Conservation (phyloP, 2,888 invertebrate genomes). For the Periphyllus acericola region DNA sequence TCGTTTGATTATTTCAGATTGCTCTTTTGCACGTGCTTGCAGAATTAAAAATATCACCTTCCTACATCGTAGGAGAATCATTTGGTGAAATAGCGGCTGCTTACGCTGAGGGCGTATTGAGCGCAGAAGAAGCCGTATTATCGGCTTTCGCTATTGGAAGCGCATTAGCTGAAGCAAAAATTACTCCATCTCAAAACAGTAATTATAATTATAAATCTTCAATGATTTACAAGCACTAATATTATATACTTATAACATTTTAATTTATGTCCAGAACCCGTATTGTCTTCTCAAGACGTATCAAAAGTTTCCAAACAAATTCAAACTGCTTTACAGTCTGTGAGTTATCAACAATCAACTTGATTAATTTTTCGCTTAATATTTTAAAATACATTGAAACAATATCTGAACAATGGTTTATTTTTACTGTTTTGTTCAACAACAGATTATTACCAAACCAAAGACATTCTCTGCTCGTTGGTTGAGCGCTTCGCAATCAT, state of each 20-base stretch:
- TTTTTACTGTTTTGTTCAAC: background rate
- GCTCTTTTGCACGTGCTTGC: constrained; percentile 52
- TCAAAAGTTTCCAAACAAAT: constrained; percentile 35
- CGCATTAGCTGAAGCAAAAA: constrained; percentile 28
- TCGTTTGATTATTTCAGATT: constrained; percentile 1
- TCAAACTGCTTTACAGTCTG: constrained; percentile 29
- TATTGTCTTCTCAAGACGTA: constrained; percentile 10
- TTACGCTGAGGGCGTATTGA: constrained; percentile 59
- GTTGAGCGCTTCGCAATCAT: constrained; percentile 36
- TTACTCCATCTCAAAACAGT: constrained; percentile 26
- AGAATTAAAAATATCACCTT: constrained; percentile 48
- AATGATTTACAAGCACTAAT: background rate
- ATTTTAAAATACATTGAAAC: no score
- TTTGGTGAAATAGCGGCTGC: constrained; percentile 62
- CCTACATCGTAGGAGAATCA: constrained; percentile 58
- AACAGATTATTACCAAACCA: constrained; percentile 22
- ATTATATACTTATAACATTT: background rate
- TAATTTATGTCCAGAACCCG: background rate
- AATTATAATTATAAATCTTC: background rate
- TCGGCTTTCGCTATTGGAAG: constrained; percentile 57
- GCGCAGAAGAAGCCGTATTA: constrained; percentile 55
- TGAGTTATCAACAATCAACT: background rate
- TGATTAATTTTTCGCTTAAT: background rate
- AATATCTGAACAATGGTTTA: no score
- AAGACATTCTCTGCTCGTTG: constrained; percentile 28